Conservation (phyloP, 2,888 invertebrate species). For the Lasius platythorax region DNA sequence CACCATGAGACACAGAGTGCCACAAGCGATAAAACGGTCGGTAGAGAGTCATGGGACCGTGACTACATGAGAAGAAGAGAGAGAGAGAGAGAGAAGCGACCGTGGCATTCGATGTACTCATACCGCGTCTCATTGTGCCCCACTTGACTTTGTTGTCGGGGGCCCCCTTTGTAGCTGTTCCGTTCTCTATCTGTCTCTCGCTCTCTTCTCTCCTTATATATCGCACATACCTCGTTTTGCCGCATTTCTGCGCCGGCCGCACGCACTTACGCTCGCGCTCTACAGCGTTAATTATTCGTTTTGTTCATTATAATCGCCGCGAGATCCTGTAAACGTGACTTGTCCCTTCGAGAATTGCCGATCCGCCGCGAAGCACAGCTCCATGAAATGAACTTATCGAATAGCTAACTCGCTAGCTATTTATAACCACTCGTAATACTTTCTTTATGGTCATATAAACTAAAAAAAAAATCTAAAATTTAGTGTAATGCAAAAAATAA, state of each 20-base stretch:
- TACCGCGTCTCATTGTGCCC: constrained; percentile 84
- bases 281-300: constrained; percentile 83
- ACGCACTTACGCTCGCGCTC: constrained; percentile 63
- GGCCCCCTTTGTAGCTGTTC: constrained; percentile 76
- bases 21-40: constrained; percentile 68
- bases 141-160: constrained; percentile 85
- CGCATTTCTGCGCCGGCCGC: constrained; percentile 70
- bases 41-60: constrained; percentile 75
- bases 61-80: constrained; percentile 70
- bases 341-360: constrained; percentile 48
- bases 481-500: not conserved
- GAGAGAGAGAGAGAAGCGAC: constrained; percentile 66
- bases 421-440: not conserved
- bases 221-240: constrained; percentile 56
- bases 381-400: not conserved
- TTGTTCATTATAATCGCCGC: constrained; percentile 80
- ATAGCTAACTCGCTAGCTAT: not conserved
- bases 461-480: not conserved
- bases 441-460: not conserved
- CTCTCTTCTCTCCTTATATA: constrained; percentile 54
- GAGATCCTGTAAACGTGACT: constrained; percentile 79
- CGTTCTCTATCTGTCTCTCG: constrained; percentile 68
- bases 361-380: constrained; percentile 14
- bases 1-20: constrained; percentile 71
- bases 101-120: constrained; percentile 82